Conservation (phyloP, 2,113 vertebrate genomes). For the Narcine bancroftii region DNA sequence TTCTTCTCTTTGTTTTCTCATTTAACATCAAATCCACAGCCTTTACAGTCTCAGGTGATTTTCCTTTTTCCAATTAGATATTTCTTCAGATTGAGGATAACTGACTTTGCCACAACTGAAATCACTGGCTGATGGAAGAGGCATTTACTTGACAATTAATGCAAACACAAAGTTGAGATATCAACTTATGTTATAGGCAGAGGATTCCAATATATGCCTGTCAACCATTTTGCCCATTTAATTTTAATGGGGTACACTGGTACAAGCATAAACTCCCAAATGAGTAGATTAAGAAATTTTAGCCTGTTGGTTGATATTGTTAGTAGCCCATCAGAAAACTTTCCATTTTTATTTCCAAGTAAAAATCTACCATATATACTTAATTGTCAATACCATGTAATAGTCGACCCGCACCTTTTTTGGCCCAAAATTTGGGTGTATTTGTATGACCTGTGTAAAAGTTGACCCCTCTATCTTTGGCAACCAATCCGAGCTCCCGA, state of each 20-base stretch:
- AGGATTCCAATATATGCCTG: not conserved
- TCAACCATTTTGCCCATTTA: not conserved
- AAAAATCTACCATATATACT: no score
- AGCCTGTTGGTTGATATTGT: not conserved
- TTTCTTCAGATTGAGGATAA: not conserved
- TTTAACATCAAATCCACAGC: not conserved
- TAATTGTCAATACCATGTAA: no score
- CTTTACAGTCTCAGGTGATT: not conserved
- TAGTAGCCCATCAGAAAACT: not conserved
- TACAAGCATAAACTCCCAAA: not conserved
- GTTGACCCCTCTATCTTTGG: no score
- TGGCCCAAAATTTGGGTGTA: no score
- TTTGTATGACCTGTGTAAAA: no score
- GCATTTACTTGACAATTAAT: not conserved
- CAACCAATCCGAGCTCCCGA: no score
- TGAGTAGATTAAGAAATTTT: not conserved
- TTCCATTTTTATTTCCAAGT: not conserved
- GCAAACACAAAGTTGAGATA: not conserved
- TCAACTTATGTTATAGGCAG: not conserved
- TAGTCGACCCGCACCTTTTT: no score
- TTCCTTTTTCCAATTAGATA: not conserved
- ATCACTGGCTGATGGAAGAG: not conserved
- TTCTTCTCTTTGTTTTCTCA: not conserved
- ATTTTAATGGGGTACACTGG: not conserved
- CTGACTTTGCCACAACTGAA: not conserved